phyloP scores from a whole-genome alignment of 2,113 vertebrate species.

The Carollia perspicillata region DNA sequence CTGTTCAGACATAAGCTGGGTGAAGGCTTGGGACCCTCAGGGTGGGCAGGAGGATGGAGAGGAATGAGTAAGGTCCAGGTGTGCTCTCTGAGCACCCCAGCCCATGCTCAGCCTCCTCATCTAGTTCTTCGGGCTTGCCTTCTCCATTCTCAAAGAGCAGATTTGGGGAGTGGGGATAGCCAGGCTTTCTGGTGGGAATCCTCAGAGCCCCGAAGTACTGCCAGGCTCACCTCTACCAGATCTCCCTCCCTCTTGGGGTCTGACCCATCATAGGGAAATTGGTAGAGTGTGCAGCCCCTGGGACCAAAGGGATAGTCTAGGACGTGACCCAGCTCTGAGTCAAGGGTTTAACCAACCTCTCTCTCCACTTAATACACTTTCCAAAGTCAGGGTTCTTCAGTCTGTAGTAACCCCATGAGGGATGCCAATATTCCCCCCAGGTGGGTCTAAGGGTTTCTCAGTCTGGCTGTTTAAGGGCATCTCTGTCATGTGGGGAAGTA shows the following conservation, averaged over 20 bases:
- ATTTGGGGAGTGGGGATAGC: no score
- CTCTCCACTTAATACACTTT: background rate
- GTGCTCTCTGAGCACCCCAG: background rate
- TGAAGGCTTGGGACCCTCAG: background rate
- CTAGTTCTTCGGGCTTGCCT: background rate
- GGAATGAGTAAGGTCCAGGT: no score
- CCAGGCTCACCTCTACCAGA: background rate
- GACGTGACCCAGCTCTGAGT: background rate
- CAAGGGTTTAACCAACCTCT: background rate
- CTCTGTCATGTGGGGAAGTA: background rate
- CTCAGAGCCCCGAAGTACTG: background rate
- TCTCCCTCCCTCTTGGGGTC: background rate
- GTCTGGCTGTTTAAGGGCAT: background rate
- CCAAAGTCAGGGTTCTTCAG: background rate
- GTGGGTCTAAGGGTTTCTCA: background rate
- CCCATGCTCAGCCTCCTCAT: background rate
- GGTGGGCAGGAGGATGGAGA: background rate
- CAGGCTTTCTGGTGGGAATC: background rate
- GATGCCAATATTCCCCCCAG: background rate
- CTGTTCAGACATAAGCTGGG: background rate
- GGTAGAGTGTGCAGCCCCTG: background rate
- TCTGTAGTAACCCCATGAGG: background rate
- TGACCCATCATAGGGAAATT: background rate
- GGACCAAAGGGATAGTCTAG: background rate
- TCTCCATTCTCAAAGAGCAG: background rate